Conservation (phyloP, 1,140 invertebrate species). For the Planococcus citri region DNA sequence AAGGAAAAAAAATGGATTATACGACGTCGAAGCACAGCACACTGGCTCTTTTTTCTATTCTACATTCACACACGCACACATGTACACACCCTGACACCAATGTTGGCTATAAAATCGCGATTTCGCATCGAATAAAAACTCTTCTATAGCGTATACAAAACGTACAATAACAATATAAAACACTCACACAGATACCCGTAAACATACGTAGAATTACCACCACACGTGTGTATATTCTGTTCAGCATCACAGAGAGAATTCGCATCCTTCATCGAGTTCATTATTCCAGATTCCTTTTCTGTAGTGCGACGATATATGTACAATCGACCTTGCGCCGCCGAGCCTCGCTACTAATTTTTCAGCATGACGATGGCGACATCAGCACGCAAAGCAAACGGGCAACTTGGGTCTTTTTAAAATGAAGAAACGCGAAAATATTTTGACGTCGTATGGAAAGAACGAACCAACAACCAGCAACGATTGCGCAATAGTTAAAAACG, state of each 20-base stretch:
- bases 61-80: background rate
- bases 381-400: too few species aligned
- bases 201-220: too few species aligned
- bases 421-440: too few species aligned
- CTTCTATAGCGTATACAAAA: background rate
- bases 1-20: background rate
- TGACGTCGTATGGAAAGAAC: too few species aligned
- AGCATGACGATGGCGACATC: background rate
- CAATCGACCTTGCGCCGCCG: background rate
- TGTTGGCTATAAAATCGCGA: background rate
- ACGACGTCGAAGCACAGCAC: background rate
- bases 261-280: slow-evolving; percentile 1
- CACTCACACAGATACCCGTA: too few species aligned
- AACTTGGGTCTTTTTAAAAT: too few species aligned
- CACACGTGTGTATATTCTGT: too few species aligned
- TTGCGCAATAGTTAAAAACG: too few species aligned
- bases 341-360: background rate
- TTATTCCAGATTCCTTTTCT: background rate
- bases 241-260: background rate
- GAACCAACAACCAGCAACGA: too few species aligned
- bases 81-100: background rate
- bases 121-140: background rate
- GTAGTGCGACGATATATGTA: too few species aligned
- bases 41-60: background rate
- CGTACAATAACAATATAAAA: too few species aligned